Conservation (phyloP, 64 coral and sea anemone species). For the Trachythela sp. region DNA sequence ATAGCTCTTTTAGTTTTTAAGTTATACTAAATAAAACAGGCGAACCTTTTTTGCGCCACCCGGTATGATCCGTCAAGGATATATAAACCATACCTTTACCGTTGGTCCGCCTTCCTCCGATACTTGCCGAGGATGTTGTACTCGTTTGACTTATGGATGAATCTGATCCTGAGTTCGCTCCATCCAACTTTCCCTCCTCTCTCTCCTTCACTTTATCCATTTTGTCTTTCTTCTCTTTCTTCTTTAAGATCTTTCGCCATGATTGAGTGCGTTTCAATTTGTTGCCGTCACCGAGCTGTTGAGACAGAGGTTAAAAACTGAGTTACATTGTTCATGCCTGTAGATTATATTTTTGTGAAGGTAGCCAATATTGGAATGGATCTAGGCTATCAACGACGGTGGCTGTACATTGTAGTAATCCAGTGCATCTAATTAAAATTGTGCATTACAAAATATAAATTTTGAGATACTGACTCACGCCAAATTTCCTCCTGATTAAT, state of each 20-base stretch:
- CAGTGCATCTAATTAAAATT: too few species aligned
- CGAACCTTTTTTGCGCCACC: too few species aligned
- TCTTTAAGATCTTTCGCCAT: constrained; percentile 24
- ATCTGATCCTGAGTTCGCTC: constrained; percentile 11
- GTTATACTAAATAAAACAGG: too few species aligned
- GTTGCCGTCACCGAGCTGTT: background rate
- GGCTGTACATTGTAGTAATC: too few species aligned
- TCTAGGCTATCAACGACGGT: too few species aligned
- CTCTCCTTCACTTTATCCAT: constrained; percentile 14
- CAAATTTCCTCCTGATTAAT: too few species aligned
- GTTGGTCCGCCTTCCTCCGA: background rate
- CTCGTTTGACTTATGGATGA: constrained; percentile 2
- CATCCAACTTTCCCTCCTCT: constrained; percentile 7
- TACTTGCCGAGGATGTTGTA: constrained; percentile 4
- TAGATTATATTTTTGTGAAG: too few species aligned
- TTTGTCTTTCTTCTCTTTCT: constrained; percentile 16
- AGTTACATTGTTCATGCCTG: background rate
- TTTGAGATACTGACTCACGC: too few species aligned
- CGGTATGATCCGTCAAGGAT: too few species aligned
- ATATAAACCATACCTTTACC: constrained; percentile 11
- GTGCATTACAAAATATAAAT: too few species aligned
- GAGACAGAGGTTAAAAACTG: background rate
- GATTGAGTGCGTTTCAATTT: background rate
- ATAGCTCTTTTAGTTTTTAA: too few species aligned
- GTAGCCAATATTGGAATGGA: too few species aligned